Evolutionary conservation across 2,797 vertebrate species (phyloP).

Genomic region (Calcarius lapponicus): DNA sequence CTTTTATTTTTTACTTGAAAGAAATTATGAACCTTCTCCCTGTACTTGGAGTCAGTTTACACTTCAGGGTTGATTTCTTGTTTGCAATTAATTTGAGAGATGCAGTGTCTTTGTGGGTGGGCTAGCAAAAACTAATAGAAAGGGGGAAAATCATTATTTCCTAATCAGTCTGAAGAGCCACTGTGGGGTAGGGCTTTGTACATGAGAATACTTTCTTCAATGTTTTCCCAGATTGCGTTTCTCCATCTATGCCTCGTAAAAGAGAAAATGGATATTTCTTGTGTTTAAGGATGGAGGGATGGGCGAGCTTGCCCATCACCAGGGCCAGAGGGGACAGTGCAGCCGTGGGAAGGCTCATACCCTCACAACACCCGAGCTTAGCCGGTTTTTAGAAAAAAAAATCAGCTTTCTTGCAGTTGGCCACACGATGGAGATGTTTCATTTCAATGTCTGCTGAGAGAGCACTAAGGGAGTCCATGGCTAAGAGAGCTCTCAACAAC

Average conservation of each 20-base stretch:
- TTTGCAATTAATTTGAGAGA: neutral
- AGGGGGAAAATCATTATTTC: neutral
- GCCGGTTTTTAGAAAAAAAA: neutral
- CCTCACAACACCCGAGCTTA: rapidly evolving
- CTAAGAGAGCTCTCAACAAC: neutral
- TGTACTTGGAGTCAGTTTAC: neutral
- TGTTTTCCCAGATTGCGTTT: neutral
- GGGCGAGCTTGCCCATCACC: rapidly evolving
- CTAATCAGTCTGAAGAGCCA: neutral
- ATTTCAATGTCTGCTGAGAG: neutral
- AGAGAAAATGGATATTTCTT: neutral
- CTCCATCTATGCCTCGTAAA: neutral
- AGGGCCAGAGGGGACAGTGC: rapidly evolving
- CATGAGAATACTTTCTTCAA: neutral
- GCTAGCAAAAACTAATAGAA: neutral
- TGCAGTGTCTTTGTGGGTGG: neutral
- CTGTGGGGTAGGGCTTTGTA: neutral
- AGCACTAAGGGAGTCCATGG: neutral
- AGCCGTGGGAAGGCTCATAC: neutral
- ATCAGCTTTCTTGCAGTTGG: neutral
- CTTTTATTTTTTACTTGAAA: neutral
- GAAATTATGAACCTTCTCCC: neutral
- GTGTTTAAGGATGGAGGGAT: neutral
- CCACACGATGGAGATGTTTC: constrained; percentile 71
- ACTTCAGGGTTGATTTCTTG: neutral